Evolutionary conservation across 2,797 vertebrate genomes (phyloP).

Genomic region (Eulemur albifrons): DNA sequence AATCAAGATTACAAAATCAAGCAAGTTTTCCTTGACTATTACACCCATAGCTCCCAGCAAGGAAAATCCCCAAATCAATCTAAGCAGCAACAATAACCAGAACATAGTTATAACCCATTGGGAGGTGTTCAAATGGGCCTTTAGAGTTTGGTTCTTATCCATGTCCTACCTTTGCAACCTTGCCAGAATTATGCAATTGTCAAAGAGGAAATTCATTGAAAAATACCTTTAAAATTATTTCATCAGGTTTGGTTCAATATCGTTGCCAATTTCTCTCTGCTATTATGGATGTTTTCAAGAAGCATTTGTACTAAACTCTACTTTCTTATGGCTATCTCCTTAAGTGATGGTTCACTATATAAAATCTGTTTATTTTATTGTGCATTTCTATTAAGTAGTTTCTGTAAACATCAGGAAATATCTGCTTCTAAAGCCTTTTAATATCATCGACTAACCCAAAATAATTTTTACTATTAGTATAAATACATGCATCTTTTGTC

Average conservation of each 20-base stretch:
- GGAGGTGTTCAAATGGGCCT: neutral
- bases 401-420: neutral
- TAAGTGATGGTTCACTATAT: neutral
- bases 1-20: neutral
- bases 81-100: neutral
- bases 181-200: neutral
- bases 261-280: neutral
- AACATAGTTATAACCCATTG: neutral
- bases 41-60: neutral
- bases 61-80: neutral
- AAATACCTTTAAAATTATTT: neutral
- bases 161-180: neutral
- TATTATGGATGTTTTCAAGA: neutral
- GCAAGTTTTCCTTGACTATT: neutral
- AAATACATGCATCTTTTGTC: neutral
- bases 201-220: neutral
- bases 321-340: neutral
- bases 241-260: neutral
- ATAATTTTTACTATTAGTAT: neutral
- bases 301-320: neutral
- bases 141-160: neutral
- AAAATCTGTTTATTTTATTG: neutral
- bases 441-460: neutral
- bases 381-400: neutral
- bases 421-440: neutral